These are phyloP conservation scores for Lutra lutra DNA, from an alignment of 2,797 vertebrate genomes.

Conservation along the genomic window DNA sequence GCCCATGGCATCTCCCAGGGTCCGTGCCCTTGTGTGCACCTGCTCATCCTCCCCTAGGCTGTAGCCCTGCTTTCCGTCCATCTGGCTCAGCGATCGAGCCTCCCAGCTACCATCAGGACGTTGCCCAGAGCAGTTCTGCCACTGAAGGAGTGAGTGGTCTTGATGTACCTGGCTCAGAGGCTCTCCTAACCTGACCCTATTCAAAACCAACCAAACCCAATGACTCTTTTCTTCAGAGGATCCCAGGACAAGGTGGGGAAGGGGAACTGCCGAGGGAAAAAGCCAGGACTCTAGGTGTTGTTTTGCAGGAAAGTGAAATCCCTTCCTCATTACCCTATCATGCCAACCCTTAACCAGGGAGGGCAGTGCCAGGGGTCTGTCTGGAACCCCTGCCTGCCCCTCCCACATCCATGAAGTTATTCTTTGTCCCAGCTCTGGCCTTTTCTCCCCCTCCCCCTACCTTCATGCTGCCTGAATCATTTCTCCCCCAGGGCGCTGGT, in stretches of 20 bases:
- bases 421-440: background rate
- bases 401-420: background rate
- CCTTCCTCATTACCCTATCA: background rate
- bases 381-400: background rate
- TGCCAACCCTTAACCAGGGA: background rate
- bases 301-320: background rate
- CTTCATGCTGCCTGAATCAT: slow-evolving; percentile 63
- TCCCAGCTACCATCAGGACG: background rate
- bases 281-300: background rate
- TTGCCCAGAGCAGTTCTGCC: background rate
- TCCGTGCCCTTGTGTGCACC: too few relatives aligned
- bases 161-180: background rate
- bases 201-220: background rate
- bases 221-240: background rate
- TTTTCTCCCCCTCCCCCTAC: background rate
- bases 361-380: background rate
- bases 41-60: background rate
- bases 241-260: background rate
- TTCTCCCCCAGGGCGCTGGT: background rate
- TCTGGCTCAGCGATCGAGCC: accelerated
- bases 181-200: background rate
- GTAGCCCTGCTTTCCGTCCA: background rate
- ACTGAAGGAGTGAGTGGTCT: background rate
- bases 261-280: background rate
- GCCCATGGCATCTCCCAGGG: background rate